Evolutionary conservation across 2,888 invertebrate genomes (phyloP), one percentile per base, ranked within the genome.

Genomic region (Calephelis perditalis): DNA sequence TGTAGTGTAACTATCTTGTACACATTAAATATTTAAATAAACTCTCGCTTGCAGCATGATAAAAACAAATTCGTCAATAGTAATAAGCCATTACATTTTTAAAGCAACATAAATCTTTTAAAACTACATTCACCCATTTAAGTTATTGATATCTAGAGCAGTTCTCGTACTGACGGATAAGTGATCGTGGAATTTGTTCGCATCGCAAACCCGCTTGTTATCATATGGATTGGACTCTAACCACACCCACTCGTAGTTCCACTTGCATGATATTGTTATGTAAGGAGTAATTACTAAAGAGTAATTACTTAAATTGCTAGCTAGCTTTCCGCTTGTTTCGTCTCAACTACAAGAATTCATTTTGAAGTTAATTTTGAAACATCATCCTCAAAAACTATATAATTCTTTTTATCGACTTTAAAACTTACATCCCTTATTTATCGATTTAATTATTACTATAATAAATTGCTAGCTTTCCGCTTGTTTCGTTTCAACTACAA

Each of bases 41-140:
- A 40, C 40, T 66, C 62, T 64, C 61, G 62, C 62, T 64, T 64
- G 61, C 65, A 49, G 64, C 62, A 64, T 65, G 62, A 54, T 47
- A 63, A 59, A 63, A 60, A 62, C 63, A 60, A 63, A 61, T 58
- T 57, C 60, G 62, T 61, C 62, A 54, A 56, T 52, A 52, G 52
- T 52, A 26, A 52, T 52, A 26, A 9, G 26, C 26, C 10, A 52
- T 46, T 5, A 26, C 15, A 52, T 26, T 52, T 52, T 52, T 62
- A 62, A 56, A 56, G 56, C 62, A 62, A 58, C 58, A 58, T 62
- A 62, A 65, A 62, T 63, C 61, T 63, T 58, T 56, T 62, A 56
- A 63, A 62, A 61, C 66, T 65, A 63, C 66, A 67, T 67, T 67
- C 65, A 62, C 66, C 63, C 65, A 67, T 67, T 67, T 67, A 67